Percentiles rank a stretch among this genome's conserved stretches.
phyloP scores from a whole-genome alignment of 1,140 invertebrate species.

The Ceratosolen solmsi region DNA sequence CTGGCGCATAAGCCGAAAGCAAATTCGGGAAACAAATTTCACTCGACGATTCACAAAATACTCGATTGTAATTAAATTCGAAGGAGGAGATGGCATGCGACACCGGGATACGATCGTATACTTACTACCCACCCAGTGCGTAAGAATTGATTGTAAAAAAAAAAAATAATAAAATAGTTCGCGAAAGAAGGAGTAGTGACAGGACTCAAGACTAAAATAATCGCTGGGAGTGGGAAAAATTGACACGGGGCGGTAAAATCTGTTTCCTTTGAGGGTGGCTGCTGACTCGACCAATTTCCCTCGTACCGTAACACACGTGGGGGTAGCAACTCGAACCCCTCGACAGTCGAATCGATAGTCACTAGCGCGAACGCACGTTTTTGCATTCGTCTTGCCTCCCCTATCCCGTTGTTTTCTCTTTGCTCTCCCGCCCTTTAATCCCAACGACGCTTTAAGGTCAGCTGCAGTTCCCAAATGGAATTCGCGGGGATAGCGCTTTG shows the following conservation, averaged over 20 bases:
- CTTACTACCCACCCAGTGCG: no score
- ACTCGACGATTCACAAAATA: background rate
- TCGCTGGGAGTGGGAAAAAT: background rate
- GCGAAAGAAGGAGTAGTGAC: background rate
- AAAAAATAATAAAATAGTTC: background rate
- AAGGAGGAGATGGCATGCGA: background rate
- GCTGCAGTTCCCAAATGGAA: background rate
- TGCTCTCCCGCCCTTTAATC: background rate
- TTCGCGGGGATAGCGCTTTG: background rate
- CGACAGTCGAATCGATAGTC: conserved; percentile 1
- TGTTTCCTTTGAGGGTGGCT: background rate
- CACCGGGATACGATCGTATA: rapidly evolving
- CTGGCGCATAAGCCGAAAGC: background rate
- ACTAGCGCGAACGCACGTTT: background rate
- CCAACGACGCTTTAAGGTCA: background rate
- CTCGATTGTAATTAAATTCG: background rate
- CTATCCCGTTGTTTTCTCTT: background rate
- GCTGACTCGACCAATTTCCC: background rate
- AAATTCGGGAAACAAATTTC: conserved; percentile 7
- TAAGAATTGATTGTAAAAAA: background rate
- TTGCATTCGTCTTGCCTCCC: background rate
- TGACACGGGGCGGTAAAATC: background rate
- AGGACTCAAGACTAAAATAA: conserved; percentile 5
- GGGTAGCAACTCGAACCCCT: background rate
- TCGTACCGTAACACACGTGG: background rate